Evolutionary conservation across 2,113 vertebrate species (phyloP).

Genomic region (Cryptomyrus ogoouensis): DNA sequence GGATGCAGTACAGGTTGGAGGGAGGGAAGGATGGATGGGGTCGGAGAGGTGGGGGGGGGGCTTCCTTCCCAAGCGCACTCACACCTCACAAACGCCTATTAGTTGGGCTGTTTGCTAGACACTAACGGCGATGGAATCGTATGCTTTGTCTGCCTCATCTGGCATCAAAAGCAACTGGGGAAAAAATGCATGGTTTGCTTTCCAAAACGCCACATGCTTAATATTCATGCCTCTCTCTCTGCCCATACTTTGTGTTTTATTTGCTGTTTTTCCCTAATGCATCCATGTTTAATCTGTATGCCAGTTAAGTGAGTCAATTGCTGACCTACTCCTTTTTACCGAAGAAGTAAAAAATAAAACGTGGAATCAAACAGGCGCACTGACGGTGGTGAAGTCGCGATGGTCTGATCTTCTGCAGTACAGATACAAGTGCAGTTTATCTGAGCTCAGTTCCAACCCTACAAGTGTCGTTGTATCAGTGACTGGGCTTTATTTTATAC

Average conservation of each 20-base stretch:
- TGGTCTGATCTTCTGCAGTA: slow-evolving; percentile 40
- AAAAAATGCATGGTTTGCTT: background rate
- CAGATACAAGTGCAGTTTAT: slow-evolving; percentile 49
- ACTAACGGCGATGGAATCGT: background rate
- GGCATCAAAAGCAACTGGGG: background rate
- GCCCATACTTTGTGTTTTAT: background rate
- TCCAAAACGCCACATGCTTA: background rate
- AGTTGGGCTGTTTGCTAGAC: slow-evolving; percentile 15
- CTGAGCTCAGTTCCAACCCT: slow-evolving; percentile 34
- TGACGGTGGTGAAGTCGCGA: slow-evolving; percentile 40
- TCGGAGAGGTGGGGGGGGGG: background rate
- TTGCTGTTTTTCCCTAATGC: background rate
- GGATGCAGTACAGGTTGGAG: background rate
- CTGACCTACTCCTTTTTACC: background rate
- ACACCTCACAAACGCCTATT: background rate
- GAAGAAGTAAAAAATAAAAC: slow-evolving; percentile 9
- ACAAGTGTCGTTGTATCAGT: slow-evolving; percentile 41
- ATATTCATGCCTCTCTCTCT: too few relatives aligned
- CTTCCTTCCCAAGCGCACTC: background rate
- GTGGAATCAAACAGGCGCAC: slow-evolving; percentile 34
- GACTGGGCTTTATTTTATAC: slow-evolving; percentile 27
- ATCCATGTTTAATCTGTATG: background rate
- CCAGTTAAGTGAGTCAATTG: background rate
- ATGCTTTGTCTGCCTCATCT: background rate
- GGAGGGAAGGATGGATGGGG: background rate